Evolutionary conservation across 2,888 invertebrate species (phyloP).

Genomic region (Seira ritae): DNA sequence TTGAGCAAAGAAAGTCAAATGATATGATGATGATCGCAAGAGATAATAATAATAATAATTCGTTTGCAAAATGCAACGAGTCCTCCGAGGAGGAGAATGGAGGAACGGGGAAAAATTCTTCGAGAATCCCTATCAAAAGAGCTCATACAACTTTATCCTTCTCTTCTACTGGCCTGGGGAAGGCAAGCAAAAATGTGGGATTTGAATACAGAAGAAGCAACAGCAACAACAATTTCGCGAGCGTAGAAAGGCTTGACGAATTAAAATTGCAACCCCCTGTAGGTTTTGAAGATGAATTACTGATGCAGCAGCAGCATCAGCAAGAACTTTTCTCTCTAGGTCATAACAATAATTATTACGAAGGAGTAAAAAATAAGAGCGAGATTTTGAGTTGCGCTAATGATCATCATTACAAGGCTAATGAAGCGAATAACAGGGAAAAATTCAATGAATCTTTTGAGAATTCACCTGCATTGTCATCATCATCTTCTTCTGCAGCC

Average conservation of each 20-base stretch:
- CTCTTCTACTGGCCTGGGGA: slow-evolving; percentile 28
- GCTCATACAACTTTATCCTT: slow-evolving; percentile 41
- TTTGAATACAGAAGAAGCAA: slow-evolving; percentile 28
- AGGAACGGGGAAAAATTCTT: slow-evolving; percentile 49
- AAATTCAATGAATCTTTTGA: slow-evolving; percentile 30
- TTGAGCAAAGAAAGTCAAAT: slow-evolving; percentile 30
- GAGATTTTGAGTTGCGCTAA: slow-evolving; percentile 38
- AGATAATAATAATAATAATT: slow-evolving; percentile 27
- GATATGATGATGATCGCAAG: background rate
- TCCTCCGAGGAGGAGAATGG: slow-evolving; percentile 40
- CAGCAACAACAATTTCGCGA: slow-evolving; percentile 23
- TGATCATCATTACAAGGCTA: slow-evolving; percentile 56
- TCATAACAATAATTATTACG: slow-evolving; percentile 54
- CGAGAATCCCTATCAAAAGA: slow-evolving; percentile 58
- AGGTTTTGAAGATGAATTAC: slow-evolving; percentile 69
- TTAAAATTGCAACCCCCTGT: slow-evolving; percentile 68
- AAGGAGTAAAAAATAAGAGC: slow-evolving; percentile 50
- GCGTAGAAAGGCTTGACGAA: slow-evolving; percentile 57
- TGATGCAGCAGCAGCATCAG: slow-evolving; percentile 29
- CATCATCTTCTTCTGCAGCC: too few species aligned
- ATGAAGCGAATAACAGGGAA: slow-evolving; percentile 40
- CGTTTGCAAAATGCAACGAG: slow-evolving; percentile 32
- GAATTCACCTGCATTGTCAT: background rate
- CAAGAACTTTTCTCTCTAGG: slow-evolving; percentile 45
- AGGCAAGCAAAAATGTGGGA: slow-evolving; percentile 15